Percentiles rank a stretch among this genome's conserved stretches.
phyloP scores from a whole-genome alignment of 2,797 vertebrate species.

The Lycodopsis pacificus region DNA sequence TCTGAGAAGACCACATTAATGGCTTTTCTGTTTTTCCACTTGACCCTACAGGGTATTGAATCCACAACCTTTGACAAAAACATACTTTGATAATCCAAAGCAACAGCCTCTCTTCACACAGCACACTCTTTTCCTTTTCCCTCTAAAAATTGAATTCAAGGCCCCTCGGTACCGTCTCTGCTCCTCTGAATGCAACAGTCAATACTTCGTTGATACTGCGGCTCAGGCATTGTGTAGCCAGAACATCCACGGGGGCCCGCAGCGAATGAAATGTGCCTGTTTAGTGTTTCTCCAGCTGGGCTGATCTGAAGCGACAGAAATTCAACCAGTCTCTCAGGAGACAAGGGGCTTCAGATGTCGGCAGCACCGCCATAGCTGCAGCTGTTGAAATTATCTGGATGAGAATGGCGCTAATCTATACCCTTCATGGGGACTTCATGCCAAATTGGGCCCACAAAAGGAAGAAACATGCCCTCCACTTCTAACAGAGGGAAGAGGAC shows the following conservation, averaged over 20 bases:
- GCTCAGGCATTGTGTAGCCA: constrained; percentile 66
- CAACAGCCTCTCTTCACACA: constrained; percentile 16
- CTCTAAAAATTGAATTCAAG: constrained; percentile 44
- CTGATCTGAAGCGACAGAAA: constrained; percentile 82
- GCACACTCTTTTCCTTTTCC: constrained; percentile 9
- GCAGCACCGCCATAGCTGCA: constrained; percentile 73
- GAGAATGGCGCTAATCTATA: constrained; percentile 81
- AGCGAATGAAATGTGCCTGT: constrained; percentile 76
- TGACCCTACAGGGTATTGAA: constrained; percentile 9
- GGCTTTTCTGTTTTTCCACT: constrained; percentile 7
- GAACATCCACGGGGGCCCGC: constrained; percentile 64
- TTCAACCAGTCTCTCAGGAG: constrained; percentile 78
- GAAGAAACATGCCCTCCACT: constrained; percentile 67
- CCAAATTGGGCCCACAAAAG: constrained; percentile 72
- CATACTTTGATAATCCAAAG: constrained; percentile 19
- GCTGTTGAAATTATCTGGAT: constrained; percentile 84
- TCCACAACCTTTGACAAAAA: constrained; percentile 16
- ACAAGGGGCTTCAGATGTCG: constrained; percentile 81
- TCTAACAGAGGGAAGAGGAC: constrained; percentile 48
- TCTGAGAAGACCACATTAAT: constrained; percentile 11
- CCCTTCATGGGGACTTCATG: constrained; percentile 75
- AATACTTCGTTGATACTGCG: constrained; percentile 69
- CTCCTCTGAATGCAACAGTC: constrained; percentile 65
- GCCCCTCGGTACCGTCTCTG: constrained; percentile 20
- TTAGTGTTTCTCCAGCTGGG: constrained; percentile 83